Evolutionary conservation across 1,140 invertebrate genomes (phyloP).

Genomic region (Archivesica marissinica): DNA sequence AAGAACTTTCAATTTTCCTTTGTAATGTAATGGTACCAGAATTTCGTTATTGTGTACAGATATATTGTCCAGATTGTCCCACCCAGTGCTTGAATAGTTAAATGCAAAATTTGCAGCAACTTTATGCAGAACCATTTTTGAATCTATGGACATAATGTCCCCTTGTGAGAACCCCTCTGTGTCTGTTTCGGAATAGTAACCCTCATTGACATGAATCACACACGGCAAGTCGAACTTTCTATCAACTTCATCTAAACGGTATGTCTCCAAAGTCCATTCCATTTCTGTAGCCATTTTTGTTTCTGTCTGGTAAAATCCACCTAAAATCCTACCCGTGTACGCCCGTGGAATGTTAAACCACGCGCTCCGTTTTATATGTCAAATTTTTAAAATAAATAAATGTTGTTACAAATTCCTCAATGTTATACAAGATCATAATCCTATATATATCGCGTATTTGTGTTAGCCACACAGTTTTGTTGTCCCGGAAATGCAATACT

Average conservation of each 20-base stretch:
- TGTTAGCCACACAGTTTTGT: too few relatives aligned
- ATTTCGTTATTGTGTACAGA: slow-evolving; percentile 19
- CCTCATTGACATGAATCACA: slow-evolving; percentile 34
- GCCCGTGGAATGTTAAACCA: too few relatives aligned
- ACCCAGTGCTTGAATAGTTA: not conserved
- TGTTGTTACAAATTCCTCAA: too few relatives aligned
- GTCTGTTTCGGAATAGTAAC: slow-evolving; percentile 25
- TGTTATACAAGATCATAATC: too few relatives aligned
- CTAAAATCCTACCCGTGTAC: too few relatives aligned
- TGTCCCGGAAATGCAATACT: too few relatives aligned
- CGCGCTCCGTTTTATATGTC: too few relatives aligned
- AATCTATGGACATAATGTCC: slow-evolving; percentile 33
- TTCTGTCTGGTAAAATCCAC: too few relatives aligned
- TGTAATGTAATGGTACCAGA: slow-evolving; percentile 48
- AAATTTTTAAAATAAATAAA: too few relatives aligned
- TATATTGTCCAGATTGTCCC: not conserved
- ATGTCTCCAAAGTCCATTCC: slow-evolving; percentile 20
- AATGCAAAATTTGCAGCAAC: slow-evolving; percentile 43
- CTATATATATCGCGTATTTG: too few relatives aligned
- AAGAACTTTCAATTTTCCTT: slow-evolving; percentile 34
- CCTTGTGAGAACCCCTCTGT: slow-evolving; percentile 36
- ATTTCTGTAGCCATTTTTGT: not conserved
- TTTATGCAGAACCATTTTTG: slow-evolving; percentile 29
- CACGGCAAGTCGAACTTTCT: slow-evolving; percentile 20
- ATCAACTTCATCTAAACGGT: slow-evolving; percentile 38